Base-by-base conservation (phyloP, 2,113 vertebrate species). In the Halcyon malimbica region DNA sequence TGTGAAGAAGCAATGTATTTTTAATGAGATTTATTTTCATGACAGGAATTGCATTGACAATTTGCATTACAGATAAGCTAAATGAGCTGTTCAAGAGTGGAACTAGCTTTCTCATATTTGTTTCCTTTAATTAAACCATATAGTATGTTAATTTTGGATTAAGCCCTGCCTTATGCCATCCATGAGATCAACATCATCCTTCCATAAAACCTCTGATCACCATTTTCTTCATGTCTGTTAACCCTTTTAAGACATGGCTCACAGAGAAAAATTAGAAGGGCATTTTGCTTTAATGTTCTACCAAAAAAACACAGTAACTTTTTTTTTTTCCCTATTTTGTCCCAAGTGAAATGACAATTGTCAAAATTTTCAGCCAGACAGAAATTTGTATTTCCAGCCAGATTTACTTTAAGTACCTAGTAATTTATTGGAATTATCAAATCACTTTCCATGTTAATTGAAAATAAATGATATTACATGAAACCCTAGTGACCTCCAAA, bases 1-100 rank as follows among this genome's bases (percentile, higher is more conserved):
- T 64, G 51, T 56, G 54, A 92, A 83, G 82, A 65, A 93, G 31
- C 35, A 39, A 82, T 68, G 35, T 56, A 79, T 82, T 95, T 91
- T 95, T 91, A 91, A 94, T 71, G 77, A 89, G 39, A 96, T 94
- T 82, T 94, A 76, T 91, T 92, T 94, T 96, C 84, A 73, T 71
- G 60, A 93, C 64, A 78, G 73, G 76, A 89, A 75, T 37, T 39
- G 69, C 48, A 48, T 24, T 65, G 77, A 84, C 28, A 71, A 94
- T 84, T 80, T 84, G 50, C 81, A 89, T 79, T 91, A 75, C 78
- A 95, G 81, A 95, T 65, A 93, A 94, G 35, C 51, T 94, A 91
- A 96, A 94, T 71, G 74, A 95, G 39, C 73, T 96, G 74, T 57
- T 94, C 14, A 82, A 76, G 60, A 87, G 65, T 35, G 76, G 62